A percentile compares a stretch with the other conserved stretches of the same genome.
phyloP scores from a whole-genome alignment of 2,797 vertebrate species.

The Hozukius guyotensis region DNA sequence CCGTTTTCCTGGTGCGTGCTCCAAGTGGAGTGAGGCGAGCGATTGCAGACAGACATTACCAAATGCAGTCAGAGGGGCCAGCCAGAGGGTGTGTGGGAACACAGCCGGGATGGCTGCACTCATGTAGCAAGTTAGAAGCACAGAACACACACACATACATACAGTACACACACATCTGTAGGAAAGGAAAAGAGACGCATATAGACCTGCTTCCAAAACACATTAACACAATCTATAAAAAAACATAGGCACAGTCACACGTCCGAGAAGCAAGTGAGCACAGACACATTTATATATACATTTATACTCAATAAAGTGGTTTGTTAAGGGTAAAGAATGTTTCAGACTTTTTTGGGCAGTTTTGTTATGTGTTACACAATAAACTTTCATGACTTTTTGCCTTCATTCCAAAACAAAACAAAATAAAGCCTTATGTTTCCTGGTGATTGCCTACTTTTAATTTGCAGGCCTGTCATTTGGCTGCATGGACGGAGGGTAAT shows the following conservation, averaged over 20 bases:
- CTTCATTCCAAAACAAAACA: slow-evolving; percentile 15
- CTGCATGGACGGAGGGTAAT: neutral
- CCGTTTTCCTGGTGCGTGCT: slow-evolving; percentile 53
- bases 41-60: slow-evolving; percentile 72
- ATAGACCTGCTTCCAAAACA: neutral
- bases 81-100: slow-evolving; percentile 63
- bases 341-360: neutral
- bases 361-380: slow-evolving; percentile 5
- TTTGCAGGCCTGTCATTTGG: slow-evolving; percentile 17
- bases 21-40: slow-evolving; percentile 64
- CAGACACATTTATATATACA: neutral
- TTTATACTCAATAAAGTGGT: neutral
- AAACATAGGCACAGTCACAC: neutral
- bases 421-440: slow-evolving; percentile 26
- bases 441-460: neutral
- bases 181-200: neutral
- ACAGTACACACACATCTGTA: neutral
- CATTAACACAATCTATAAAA: neutral
- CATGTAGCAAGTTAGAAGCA: slow-evolving; percentile 27
- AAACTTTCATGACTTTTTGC: slow-evolving; percentile 25
- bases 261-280: neutral
- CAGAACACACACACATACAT: neutral
- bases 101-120: slow-evolving; percentile 53
- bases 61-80: slow-evolving; percentile 64
- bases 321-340: neutral